Conservation (phyloP, 64 coral and sea anemone species). For the Anthopleura sola region DNA sequence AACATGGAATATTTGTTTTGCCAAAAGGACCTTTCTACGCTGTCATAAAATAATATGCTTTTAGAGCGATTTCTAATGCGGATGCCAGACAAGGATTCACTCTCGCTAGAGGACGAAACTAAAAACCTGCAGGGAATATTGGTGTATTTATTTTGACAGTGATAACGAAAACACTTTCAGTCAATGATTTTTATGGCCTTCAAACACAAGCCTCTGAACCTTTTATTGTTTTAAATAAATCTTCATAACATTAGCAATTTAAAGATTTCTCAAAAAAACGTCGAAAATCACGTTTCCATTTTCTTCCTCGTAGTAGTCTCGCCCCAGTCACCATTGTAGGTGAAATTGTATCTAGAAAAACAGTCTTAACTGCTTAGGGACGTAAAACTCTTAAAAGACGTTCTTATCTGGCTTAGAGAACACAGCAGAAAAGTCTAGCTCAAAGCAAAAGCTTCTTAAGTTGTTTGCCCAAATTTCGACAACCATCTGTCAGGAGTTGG, state of each 20-base stretch:
- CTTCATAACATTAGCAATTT: not conserved
- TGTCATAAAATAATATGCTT: not conserved
- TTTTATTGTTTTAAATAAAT: not conserved
- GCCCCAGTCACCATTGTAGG: no score
- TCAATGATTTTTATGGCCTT: not conserved
- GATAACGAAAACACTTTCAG: not conserved
- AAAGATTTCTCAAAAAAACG: not conserved
- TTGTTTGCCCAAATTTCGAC: not conserved
- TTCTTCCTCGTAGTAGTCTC: no score
- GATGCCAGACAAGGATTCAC: not conserved
- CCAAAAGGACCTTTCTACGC: not conserved
- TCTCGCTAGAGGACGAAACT: not conserved
- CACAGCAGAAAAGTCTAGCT: constrained; percentile 3
- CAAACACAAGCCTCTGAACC: not conserved
- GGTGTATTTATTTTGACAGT: not conserved
- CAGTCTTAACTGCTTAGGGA: not conserved
- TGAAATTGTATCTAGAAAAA: not conserved
- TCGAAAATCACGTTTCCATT: no score
- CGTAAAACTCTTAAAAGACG: not conserved
- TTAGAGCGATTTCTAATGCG: not conserved
- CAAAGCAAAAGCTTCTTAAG: constrained; percentile 9
- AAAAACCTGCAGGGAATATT: not conserved
- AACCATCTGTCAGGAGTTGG: not conserved
- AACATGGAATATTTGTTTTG: not conserved
- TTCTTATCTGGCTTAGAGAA: constrained; percentile 3